Evolutionary conservation across 1,140 invertebrate species (phyloP), one percentile per base, ranked within the genome.

Genomic region (Philopotamus ludificatus): DNA sequence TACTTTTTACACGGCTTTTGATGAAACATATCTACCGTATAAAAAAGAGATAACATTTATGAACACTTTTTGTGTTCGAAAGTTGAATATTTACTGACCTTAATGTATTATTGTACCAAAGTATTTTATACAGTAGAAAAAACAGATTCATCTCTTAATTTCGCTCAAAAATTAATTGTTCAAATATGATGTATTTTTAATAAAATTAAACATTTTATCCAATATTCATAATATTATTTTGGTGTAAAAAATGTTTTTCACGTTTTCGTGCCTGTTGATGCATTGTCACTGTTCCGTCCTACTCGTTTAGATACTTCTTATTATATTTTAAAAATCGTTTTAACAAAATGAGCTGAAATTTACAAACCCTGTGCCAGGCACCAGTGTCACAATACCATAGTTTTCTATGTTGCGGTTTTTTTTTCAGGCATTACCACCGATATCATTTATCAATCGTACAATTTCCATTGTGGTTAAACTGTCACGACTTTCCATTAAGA

Each of bases 341-440:
- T 18, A 7, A 20, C 18, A 4, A 26, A n/a, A 53, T 22, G 28
- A 15, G 50, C 50, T 12, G 12, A 25, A 26, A 57, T 41, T 42
- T n/a, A 42, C 21, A 57, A 9, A 21, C 12, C 12, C 28, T 21
- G 54, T 57, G 54, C 54, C 54, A 21, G 54, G 54, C 54, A 57
- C 54, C 54, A 39, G 23, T 42, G 42, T 57, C 39, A 34, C 4
- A 34, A 34, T 12, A 12, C 28, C 12, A 7, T 34, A 1, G 50
- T 53, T 23, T 26, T 15, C 20, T 10, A 25, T 57, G 15, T 57
- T 23, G 54, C 54, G 39, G 34, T 20, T 57, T 57, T 57, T 34
- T 12, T n/a, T n/a, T n/a, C 51, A 54, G 54, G 54, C 15, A 57
- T 28, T 21, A 21, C 34, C 34, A 57, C 54, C 39, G 39, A 39